Base-by-base conservation (phyloP, 2,797 vertebrate species). In the Myotis daubentonii region DNA sequence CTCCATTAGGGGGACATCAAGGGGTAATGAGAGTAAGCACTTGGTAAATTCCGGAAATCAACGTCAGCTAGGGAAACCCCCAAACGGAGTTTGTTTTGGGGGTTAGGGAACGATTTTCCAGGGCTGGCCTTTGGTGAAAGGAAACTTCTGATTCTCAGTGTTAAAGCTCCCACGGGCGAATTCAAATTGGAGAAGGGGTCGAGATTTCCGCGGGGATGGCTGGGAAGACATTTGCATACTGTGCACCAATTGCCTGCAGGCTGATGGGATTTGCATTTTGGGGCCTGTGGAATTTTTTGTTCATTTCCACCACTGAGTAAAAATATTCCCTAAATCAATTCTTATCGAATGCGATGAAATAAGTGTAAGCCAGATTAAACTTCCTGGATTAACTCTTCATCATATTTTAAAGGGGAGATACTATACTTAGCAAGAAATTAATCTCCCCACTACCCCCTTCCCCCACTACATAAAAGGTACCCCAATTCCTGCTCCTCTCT, bases 41-140 rank as follows among this genome's bases (percentile, higher is more conserved):
- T 95, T 66, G 70, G 83, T 92, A 38, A 86, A 87, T 82, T 95
- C 93, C 94, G 95, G 94, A 97, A 97, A 94, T 93, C 55, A 86
- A 12, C 41, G 71, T 96, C 68, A 44, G 90, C 44, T 95, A 76
- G 49, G 83, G 82, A 87, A 89, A 83, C 93, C 86, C 95, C 86
- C 30, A 78, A 96, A 87, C 78, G 88, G 66, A 91, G 53, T 55
- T 84, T 86, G 68, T 88, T 94, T 88, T 80, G 66, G 47, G 3
- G 80, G 41, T 17, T 38, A 82, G 72, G 62, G 81, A 88, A 70
- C 9, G 28, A 80, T 82, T 97, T 97, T 96, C 92, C 80, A 96
- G 94, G 78, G 47, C 87, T 93, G 94, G 94, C 90, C 88, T 90
- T 89, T 92, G 70, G 79, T 87, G 36, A 84, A 82, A 95, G 94